Base-by-base conservation (phyloP, 2,113 vertebrate genomes). In the Mustela lutreola region DNA sequence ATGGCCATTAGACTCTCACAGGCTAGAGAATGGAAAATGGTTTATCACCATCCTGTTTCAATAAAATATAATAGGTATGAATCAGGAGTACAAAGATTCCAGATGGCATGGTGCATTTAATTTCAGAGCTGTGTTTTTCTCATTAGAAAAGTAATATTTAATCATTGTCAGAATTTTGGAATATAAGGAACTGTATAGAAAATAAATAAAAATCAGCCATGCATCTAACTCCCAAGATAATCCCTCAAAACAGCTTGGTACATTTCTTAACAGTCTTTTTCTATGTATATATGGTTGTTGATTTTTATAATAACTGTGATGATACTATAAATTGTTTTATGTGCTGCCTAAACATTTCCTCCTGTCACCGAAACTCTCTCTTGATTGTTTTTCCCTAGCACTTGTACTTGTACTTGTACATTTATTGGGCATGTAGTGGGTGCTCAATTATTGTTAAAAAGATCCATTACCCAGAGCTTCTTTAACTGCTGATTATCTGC, bases 61-160 rank as follows among this genome's bases (percentile, higher is more conserved):
- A 58, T 26, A 65, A 71, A 83, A 81, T 63, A 53, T 71, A 71
- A 81, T 60, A 39, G 62, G 22, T 78, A 36, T 63, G 19, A 70
- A 62, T 56, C 56, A 88, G 16, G 31, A 93, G 50, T 62, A 50
- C 5, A 76, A 70, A 84, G 62, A 86, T 53, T 91, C 81, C 62
- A 83, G 45, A 88, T n/a, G 28, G 14, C 12, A 53, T 70, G 16
- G 58, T 81, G 11, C 58, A 67, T 82, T 93, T 87, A n/a, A 78
- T 71, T 94, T 82, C 45, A 56, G 58, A 91, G 42, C 26, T 83
- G n/a, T 65, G 5, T 7, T 42, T 91, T 96, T 71, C 14, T 84
- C 45, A 42, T 79, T 65, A 50, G 42, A 83, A 94, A 94, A 89
- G 16, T 88, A 65, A 31, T 88, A 90, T 93, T 76, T 76, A 81